Conservation (phyloP, 2,797 vertebrate species). For the Sebastes vulpes region DNA sequence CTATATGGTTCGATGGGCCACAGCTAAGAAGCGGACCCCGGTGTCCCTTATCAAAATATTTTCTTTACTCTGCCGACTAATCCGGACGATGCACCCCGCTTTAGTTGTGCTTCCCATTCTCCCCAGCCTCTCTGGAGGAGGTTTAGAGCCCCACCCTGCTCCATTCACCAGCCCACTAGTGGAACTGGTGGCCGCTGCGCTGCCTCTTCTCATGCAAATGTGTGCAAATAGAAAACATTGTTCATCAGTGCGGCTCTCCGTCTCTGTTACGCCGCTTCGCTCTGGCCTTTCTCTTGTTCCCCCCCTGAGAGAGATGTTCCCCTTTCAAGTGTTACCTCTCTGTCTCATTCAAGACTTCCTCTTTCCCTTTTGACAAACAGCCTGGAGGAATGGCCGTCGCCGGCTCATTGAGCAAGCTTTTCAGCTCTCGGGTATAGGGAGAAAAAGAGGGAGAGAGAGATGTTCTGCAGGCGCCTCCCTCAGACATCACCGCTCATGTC, state of each 20-base stretch:
- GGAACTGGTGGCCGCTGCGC: conserved; percentile 58
- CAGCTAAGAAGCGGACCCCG: conserved; percentile 16
- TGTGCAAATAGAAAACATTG: conserved; percentile 77
- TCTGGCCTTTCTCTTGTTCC: conserved; percentile 58
- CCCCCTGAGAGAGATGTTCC: conserved; percentile 71
- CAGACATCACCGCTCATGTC: conserved; percentile 31
- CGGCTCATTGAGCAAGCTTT: conserved; percentile 62
- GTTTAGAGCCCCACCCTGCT: conserved; percentile 43
- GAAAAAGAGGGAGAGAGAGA: conserved; percentile 21
- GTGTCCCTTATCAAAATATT: conserved; percentile 46
- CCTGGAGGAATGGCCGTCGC: conserved; percentile 42
- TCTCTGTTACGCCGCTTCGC: conserved; percentile 60
- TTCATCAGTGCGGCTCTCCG: conserved; percentile 52
- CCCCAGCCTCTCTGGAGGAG: conserved; percentile 29
- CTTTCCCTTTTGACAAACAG: conserved; percentile 57
- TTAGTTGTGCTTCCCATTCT: conserved; percentile 40
- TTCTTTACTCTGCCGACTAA: conserved; percentile 44
- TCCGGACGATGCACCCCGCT: conserved; percentile 44
- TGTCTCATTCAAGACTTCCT: conserved; percentile 79
- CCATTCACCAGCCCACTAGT: conserved; percentile 58
- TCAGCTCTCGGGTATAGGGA: conserved; percentile 22
- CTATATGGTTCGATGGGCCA: conserved; percentile 20
- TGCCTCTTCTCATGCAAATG: conserved; percentile 81
- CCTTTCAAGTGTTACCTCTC: conserved; percentile 73
- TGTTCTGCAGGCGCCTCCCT: conserved; percentile 51